Evolutionary conservation across 2,797 vertebrate species (phyloP).

Genomic region (Anas capensis): DNA sequence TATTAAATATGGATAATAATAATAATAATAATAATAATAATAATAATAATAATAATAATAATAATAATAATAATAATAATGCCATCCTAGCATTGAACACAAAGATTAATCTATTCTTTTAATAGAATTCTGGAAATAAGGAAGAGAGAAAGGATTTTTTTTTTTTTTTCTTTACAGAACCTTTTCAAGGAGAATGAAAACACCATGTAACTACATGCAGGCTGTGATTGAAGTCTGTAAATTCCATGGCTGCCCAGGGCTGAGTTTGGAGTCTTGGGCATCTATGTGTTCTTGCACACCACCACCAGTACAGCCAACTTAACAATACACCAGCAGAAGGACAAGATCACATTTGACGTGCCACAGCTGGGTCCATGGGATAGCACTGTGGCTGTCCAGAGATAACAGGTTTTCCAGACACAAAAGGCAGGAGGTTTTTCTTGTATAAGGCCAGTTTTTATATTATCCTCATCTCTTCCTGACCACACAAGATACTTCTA

Average conservation of each 20-base stretch:
- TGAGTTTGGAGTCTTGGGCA: neutral
- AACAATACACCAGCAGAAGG: neutral
- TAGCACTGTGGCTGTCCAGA: neutral
- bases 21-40: neutral
- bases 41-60: too few species aligned
- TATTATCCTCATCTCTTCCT: neutral
- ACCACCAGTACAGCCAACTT: neutral
- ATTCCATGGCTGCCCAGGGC: neutral
- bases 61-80: too few species aligned
- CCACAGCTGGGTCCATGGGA: neutral
- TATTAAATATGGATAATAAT: neutral
- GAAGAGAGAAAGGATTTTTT: neutral
- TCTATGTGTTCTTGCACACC: neutral
- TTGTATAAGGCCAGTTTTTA: neutral
- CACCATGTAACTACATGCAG: accelerated
- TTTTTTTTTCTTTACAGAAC: neutral
- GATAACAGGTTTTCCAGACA: neutral
- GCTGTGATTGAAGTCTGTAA: neutral
- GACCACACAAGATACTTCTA: neutral
- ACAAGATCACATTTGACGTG: accelerated
- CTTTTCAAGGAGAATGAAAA: neutral
- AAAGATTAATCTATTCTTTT: neutral
- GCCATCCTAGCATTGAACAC: neutral
- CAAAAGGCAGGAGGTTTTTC: neutral
- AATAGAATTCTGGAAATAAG: neutral